Evolutionary conservation across 2,888 invertebrate species (phyloP), one percentile per base, ranked within the genome.

Genomic region (Xanthostigma xanthostigma): DNA sequence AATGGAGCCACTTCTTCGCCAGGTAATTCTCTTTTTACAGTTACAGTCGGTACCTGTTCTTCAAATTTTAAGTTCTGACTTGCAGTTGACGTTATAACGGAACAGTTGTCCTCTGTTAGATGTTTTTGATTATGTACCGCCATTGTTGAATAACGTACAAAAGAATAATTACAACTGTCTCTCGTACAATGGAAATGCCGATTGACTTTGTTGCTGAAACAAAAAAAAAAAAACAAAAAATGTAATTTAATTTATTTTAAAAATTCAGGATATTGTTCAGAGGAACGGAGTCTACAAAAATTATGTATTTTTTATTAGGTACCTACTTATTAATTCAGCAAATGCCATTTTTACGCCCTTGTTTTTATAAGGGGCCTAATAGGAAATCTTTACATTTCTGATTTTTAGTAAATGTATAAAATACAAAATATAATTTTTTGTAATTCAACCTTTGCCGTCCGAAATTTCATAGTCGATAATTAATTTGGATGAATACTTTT

Each of bases 111-210:
- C 40, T 66, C 65, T 38, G 67, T 65, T 40, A 63, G 60, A 59
- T 84, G 84, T 57, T 81, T 79, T 57, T 79, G 78, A 57, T 82
- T 80, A 62, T 86, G 85, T 50, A 78, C 69, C 9, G 75, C 71
- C 81, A 86, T 84, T 2, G 79, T 77, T n/a, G 80, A 79, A 62
- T 83, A 82, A 44, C 81, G 72, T 8, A 83, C 79, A 61, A 85
- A 84, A 1, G 81, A 79, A 59, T 79, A 84, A 53, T 79, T 79
- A 62, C 85, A 86, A 52, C 74, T 74, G 1, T 78, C 73, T 47
- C 81, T 67, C 1, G 79, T 75, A 62, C 87, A 87, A 63, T 87
- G 87, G 62, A 82, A 87, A 64, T 87, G 87, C 33, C 80, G 70
- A 57, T 78, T 80, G n/a, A 77, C 68, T 57, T 78, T 75, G 61